phyloP scores from a whole-genome alignment of 2,797 vertebrate species.

The Sebastolobus altivelis region DNA sequence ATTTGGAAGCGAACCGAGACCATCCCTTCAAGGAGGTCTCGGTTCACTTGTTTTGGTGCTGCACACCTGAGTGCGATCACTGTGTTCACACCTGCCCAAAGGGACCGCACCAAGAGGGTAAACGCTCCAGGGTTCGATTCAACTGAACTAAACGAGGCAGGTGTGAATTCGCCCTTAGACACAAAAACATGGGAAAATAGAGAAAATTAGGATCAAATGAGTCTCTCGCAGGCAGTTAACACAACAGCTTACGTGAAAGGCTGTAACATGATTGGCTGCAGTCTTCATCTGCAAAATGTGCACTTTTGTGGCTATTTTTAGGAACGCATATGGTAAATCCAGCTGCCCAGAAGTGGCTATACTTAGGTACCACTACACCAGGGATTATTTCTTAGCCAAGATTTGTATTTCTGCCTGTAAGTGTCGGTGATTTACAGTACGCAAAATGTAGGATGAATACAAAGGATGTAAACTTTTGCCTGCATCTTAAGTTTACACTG shows the following conservation, averaged over 20 bases:
- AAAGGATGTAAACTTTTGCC: neutral
- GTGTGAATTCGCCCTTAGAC: too few species aligned
- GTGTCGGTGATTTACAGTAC: neutral
- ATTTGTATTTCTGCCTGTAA: neutral
- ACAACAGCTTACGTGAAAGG: neutral
- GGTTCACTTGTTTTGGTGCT: too few species aligned
- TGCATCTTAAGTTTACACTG: neutral
- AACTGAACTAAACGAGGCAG: too few species aligned
- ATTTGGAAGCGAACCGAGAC: too few species aligned
- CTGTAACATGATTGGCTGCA: neutral
- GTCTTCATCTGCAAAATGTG: neutral
- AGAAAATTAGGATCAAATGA: conserved; percentile 13
- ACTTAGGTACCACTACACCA: neutral
- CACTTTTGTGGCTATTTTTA: neutral
- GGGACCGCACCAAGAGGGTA: too few species aligned
- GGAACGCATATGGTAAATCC: neutral
- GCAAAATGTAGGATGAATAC: neutral
- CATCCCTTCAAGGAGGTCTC: too few species aligned
- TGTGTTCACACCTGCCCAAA: too few species aligned
- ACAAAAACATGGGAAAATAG: too few species aligned
- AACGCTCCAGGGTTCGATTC: too few species aligned
- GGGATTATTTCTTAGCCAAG: neutral
- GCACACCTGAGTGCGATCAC: too few species aligned
- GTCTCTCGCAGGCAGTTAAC: neutral
- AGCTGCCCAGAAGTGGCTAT: neutral